Evolutionary conservation across 1,140 invertebrate species (phyloP), one percentile per base, ranked within the genome.

Genomic region (Battus philenor): DNA sequence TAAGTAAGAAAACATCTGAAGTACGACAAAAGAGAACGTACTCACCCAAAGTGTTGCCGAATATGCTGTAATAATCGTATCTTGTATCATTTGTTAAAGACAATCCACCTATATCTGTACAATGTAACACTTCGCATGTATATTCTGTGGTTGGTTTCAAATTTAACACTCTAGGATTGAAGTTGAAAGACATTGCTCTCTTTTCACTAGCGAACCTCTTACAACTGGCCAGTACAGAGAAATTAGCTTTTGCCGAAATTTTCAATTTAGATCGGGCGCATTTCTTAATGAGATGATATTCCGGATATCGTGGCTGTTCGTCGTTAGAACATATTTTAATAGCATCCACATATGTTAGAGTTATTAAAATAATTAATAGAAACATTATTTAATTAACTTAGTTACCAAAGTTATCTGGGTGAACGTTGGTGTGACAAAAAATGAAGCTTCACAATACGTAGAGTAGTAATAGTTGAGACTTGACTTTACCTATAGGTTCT

Each of bases 131-230:
- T 50, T 88, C 78, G 51, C 88, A 89, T 0, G 70, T 75, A 54
- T 77, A 87, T 36, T 76, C 62, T 12, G 9, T 30, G 53, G 15
- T 78, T 75, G 1, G 13, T 4, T 13, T 54, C n/a, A n/a, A n/a
- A n/a, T n/a, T n/a, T n/a, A n/a, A n/a, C n/a, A n/a, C n/a, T n/a
- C n/a, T 55, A 22, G 79, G 81, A 46, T 87, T 88, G 52, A 87
- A 91, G 77, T 91, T 92, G 15, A 92, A 86, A 0, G 90, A 90
- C 13, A 92, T 60, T n/a, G 86, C 90, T 30, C 80, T 88, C 58
- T 87, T 90, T 49, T 87, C 74, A 1, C 80, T 54, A 1, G 88
- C 90, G 50, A 90, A 87, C 36, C 85, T 55, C 34, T 82, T 78
- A 56, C 91, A 92, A 15, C 87, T 85, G 22, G 64, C 57, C 1